Evolutionary conservation across 2,113 vertebrate species (phyloP), one percentile per base, ranked within the genome.

Genomic region (Dromaius novaehollandiae): DNA sequence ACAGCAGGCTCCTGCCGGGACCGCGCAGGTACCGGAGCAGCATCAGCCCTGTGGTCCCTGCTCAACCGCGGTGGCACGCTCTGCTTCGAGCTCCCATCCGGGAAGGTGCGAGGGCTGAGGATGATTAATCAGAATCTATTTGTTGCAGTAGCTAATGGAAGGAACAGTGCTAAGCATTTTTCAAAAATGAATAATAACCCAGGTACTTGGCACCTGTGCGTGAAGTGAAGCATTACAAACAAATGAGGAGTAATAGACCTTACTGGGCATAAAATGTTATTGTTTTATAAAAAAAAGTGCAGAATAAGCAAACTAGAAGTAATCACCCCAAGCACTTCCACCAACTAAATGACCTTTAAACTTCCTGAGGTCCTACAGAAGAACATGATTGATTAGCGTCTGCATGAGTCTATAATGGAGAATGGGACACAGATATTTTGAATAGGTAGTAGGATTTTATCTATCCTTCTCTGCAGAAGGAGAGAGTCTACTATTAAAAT

Each of bases 231-330:
- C 96, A 80, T 97, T 89, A 82, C 96, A 94, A 96, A 97, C 77
- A 97, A 92, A 95, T 93, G 95, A 97, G 86, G 88, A 95, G 82
- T 92, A 97, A 98, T 95, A 97, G 95, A 86, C 92, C 96, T 97
- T 93, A 92, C 42, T 53, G 76, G 80, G 94, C 95, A 96, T 84
- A 94, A 96, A 97, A 96, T 65, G 89, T 68, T 94, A 97, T 91
- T 94, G 79, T 95, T 97, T 96, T 74, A 48, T 56, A 9, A 77
- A 58, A 75, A 94, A 97, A 97, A 96, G 64, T 94, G 97, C 97
- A 75, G 92, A 92, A 95, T 97, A 97, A 97, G 77, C 96, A 97
- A 89, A 95, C 46, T 32, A 81, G 74, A 73, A 94, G 77, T 95
- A 97, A 96, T 97, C 94, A 93, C 95, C 94, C 96, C 11, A 48